Base-by-base conservation (phyloP, 2,113 vertebrate species). In the Halcyon malimbica region DNA sequence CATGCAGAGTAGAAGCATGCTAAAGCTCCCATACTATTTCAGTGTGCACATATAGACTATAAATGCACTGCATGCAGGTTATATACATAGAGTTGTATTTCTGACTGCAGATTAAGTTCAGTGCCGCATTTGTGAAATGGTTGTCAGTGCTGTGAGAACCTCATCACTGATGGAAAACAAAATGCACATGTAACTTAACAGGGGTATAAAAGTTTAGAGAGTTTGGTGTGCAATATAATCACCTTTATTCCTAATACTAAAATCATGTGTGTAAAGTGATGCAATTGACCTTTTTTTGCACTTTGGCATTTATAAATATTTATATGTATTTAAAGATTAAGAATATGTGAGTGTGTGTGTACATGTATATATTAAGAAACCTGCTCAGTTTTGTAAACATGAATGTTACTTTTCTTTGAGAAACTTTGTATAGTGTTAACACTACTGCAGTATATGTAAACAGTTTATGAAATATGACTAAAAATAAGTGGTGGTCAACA, bases 311-410 rank as follows among this genome's bases (percentile, higher is more conserved):
- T 96, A 76, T 93, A 86, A 92, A 87, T 94, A 95, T 96, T 96
- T 89, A 81, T 95, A 67, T 95, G 93, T 96, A 92, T 96, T 95
- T 96, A 96, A 96, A 87, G 77, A 81, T 76, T n/a, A 95, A 87
- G 77, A 81, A 73, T n/a, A 51, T 62, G 51, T 80, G 88, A 33
- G 81, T 56, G 82, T 92, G 85, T 92, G 62, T 91, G 19, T 57
- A 56, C 46, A 62, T 79, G 28, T 26, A 51, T 42, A 31, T 83
- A 64, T 46, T n/a, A 73, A 90, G 79, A 74, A 78, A 90, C 70
- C 70, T 78, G 77, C 92, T 90, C 91, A 68, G 78, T 96, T 97
- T 81, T 96, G 83, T 97, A 64, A 92, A 96, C 85, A 60, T 53
- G 53, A 83, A 75, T 86, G 91, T 91, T 94, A 50, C 44, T 89